phyloP scores from a whole-genome alignment of 1,140 invertebrate genomes.

The Musca vetustissima region DNA sequence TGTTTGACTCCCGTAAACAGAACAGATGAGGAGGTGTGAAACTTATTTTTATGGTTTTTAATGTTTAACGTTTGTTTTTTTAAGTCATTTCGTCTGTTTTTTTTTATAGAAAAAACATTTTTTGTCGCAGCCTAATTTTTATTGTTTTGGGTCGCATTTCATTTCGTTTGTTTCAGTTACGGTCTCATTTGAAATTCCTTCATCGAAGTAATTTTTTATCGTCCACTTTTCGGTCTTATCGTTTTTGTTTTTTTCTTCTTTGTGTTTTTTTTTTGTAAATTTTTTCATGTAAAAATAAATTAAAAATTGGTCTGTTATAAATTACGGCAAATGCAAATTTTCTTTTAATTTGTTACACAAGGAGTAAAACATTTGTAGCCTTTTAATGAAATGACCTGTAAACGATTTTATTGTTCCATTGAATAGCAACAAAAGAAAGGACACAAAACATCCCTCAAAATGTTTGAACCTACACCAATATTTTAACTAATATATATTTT shows the following conservation, averaged over 20 bases:
- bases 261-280: background rate
- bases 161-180: no score
- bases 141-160: slow-evolving; percentile 14
- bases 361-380: slow-evolving; percentile 7
- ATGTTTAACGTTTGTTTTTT: slow-evolving; percentile 18
- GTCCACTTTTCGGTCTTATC: no score
- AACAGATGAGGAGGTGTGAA: slow-evolving; percentile 11
- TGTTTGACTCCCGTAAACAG: background rate
- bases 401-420: background rate
- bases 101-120: background rate
- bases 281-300: slow-evolving; percentile 15
- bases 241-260: background rate
- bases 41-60: slow-evolving; percentile 24
- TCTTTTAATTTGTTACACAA: slow-evolving; percentile 13
- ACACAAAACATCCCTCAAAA: no score
- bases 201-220: no score
- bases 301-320: slow-evolving; percentile 22
- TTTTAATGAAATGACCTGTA: slow-evolving; percentile 5
- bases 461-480: no score
- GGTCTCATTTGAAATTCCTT: no score
- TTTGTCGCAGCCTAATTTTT: slow-evolving; percentile 5
- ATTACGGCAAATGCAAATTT: slow-evolving; percentile 11
- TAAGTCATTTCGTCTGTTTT: background rate
- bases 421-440: no score
- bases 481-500: no score